Conservation (phyloP, 2,113 vertebrate species). For the Vireo altiloquus region DNA sequence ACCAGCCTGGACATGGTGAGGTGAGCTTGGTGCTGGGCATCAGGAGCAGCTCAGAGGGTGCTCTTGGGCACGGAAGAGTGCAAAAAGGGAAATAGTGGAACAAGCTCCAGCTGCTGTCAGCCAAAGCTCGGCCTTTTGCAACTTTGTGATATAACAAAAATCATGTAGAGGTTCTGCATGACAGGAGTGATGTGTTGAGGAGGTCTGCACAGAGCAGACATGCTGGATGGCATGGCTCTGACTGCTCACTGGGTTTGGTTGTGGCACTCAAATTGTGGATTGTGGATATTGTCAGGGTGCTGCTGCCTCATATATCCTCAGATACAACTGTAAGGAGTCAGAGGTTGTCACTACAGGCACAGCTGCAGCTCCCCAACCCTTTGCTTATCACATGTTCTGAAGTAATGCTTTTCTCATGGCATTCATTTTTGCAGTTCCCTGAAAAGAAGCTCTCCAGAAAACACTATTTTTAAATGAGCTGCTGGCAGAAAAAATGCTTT, state of each 20-base stretch:
- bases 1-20: not conserved
- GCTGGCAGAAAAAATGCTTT: not conserved
- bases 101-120: not conserved
- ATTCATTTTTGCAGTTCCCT: not conserved
- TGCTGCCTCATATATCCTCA: not conserved
- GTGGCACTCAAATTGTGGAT: not conserved
- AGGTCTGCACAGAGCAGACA: not conserved
- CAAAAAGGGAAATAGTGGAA: not conserved
- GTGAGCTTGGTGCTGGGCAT: not conserved
- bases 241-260: not conserved
- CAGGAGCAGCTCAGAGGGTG: not conserved
- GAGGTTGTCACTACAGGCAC: not conserved
- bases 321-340: not conserved
- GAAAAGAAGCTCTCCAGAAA: not conserved
- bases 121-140: not conserved
- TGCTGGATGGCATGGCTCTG: not conserved
- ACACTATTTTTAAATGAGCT: not conserved
- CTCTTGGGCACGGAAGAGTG: not conserved
- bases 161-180: fast-evolving
- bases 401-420: not conserved
- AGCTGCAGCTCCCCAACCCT: not conserved
- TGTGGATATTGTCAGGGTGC: not conserved
- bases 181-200: not conserved
- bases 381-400: not conserved
- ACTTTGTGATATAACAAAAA: not conserved